These are phyloP conservation scores for Actinemys pallida DNA, from an alignment of 2,113 vertebrate genomes.

Conservation along the genomic window DNA sequence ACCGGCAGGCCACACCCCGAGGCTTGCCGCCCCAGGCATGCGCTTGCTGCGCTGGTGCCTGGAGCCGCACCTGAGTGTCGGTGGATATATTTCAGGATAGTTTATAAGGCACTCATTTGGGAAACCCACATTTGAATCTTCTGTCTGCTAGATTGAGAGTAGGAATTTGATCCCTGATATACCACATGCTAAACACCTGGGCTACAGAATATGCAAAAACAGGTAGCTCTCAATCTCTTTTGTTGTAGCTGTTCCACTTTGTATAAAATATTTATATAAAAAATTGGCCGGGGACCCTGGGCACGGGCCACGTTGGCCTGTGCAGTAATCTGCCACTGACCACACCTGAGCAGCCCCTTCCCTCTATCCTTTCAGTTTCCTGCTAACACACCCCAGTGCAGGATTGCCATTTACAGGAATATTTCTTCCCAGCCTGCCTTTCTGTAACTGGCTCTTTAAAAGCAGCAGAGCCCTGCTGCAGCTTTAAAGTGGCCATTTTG, in stretches of 20 bases:
- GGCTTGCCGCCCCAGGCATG: no score
- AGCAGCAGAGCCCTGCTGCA: background rate
- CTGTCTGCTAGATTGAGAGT: background rate
- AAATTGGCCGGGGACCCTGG: no score
- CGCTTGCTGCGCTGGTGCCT: no score
- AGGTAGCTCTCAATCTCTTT: background rate
- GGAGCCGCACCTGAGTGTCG: background rate
- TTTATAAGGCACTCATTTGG: background rate
- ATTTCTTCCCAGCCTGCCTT: background rate
- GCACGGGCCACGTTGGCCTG: no score
- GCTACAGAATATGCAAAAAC: background rate
- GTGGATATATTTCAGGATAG: background rate
- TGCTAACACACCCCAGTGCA: accelerated
- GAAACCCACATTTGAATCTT: background rate
- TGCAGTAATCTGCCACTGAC: no score
- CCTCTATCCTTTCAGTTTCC: background rate
- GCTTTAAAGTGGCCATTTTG: background rate
- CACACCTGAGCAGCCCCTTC: accelerated
- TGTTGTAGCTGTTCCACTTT: background rate
- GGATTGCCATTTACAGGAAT: background rate
- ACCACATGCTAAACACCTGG: background rate
- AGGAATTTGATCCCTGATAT: background rate
- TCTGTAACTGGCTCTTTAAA: accelerated
- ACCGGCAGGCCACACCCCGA: no score
- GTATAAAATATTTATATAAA: no score